Percentiles rank a stretch among this genome's conserved stretches.
These are phyloP conservation scores for Penelope pileata DNA, from an alignment of 2,113 vertebrate genomes.

Conservation along the genomic window DNA sequence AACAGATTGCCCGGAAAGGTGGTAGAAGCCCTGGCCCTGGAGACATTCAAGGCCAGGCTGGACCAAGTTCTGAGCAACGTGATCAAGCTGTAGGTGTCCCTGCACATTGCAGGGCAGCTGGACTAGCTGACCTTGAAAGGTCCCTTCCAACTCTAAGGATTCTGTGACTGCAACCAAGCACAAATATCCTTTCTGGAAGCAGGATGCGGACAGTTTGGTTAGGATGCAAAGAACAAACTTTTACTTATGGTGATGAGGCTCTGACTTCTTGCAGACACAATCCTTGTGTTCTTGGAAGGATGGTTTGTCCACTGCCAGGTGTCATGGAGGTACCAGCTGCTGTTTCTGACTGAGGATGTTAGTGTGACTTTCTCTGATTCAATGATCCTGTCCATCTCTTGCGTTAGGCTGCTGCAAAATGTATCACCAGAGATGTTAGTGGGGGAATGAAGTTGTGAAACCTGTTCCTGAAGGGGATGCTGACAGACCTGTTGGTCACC, in stretches of 20 bases:
- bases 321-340: neutral
- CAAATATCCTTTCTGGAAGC: neutral
- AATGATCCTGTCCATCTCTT: neutral
- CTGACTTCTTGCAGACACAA: neutral
- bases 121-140: too few relatives aligned
- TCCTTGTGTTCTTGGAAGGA: neutral
- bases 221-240: neutral
- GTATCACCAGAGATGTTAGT: neutral
- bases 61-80: too few relatives aligned
- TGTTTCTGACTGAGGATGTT: neutral
- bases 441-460: neutral
- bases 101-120: too few relatives aligned
- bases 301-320: neutral
- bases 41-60: too few relatives aligned
- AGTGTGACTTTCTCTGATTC: neutral
- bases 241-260: neutral
- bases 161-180: neutral
- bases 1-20: too few relatives aligned
- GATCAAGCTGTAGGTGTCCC: too few relatives aligned
- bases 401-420: neutral
- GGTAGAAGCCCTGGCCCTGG: too few relatives aligned
- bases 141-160: too few relatives aligned
- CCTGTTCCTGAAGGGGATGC: neutral
- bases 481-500: neutral
- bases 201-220: neutral